phyloP scores from a whole-genome alignment of 2,113 vertebrate genomes.

The Myanophis thanlyinensis region DNA sequence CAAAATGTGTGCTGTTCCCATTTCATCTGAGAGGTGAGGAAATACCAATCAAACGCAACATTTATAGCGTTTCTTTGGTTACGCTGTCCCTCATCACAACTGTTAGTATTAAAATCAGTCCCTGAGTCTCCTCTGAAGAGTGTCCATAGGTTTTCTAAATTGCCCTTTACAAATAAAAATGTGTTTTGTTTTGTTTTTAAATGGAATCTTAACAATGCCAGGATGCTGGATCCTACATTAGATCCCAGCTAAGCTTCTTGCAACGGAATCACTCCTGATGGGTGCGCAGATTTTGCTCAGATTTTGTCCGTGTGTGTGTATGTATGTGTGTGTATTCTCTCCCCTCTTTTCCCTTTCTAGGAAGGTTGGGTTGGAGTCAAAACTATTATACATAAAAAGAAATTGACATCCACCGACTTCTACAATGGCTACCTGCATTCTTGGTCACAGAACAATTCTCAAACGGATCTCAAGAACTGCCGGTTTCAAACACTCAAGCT shows the following conservation, averaged over 20 bases:
- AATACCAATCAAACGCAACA: neutral
- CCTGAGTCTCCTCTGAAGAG: neutral
- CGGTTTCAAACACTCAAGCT: constrained; percentile 78
- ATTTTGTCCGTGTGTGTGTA: neutral
- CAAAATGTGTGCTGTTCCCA: neutral
- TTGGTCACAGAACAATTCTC: constrained; percentile 62
- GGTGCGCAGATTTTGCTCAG: neutral
- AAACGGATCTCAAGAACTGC: constrained; percentile 44
- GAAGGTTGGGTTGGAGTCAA: constrained; percentile 88
- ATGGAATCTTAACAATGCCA: neutral
- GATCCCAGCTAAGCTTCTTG: neutral
- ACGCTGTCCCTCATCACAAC: neutral
- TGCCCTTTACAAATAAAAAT: neutral
- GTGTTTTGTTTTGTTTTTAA: neutral
- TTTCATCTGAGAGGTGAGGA: neutral
- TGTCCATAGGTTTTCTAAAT: neutral
- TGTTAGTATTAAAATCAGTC: no score
- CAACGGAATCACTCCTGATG: neutral
- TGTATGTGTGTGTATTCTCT: neutral
- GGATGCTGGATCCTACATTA: neutral
- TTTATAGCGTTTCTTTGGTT: neutral
- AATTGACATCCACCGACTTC: constrained; percentile 87
- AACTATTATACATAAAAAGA: constrained; percentile 80
- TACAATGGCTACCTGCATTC: constrained; percentile 93
- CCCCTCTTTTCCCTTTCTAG: constrained; percentile 61